Percentiles rank a stretch among this genome's conserved stretches.
phyloP scores from a whole-genome alignment of 2,797 vertebrate genomes.

The Pempheris klunzingeri region DNA sequence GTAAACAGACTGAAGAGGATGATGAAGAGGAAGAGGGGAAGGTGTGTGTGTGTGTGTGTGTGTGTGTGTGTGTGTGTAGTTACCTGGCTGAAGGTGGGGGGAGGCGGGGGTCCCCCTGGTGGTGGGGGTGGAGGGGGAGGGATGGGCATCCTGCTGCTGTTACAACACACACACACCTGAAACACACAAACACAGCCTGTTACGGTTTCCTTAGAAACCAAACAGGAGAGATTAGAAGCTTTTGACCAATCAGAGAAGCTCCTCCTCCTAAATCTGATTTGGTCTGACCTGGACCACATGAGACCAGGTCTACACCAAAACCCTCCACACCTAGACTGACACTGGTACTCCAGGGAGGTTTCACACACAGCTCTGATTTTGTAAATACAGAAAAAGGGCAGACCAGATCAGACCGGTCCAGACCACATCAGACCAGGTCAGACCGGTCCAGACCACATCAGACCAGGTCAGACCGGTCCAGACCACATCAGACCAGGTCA shows the following conservation, averaged over 20 bases:
- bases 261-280: too few species aligned
- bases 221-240: too few species aligned
- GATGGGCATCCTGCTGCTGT: conserved; percentile 89
- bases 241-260: too few species aligned
- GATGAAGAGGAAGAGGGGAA: background rate
- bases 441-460: too few species aligned
- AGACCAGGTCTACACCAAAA: background rate
- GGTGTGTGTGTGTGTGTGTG: background rate
- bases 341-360: too few species aligned
- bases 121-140: conserved; percentile 91
- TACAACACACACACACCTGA: conserved; percentile 58
- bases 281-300: background rate
- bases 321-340: accelerated
- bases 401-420: too few species aligned
- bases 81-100: conserved; percentile 90
- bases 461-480: too few species aligned
- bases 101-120: conserved; percentile 88
- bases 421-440: too few species aligned
- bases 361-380: too few species aligned
- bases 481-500: too few species aligned
- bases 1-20: background rate
- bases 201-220: background rate
- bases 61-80: conserved; percentile 6
- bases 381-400: too few species aligned
- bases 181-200: conserved; percentile 39